These are phyloP conservation scores for Blastomussa wellsi DNA, from an alignment of 92 coral and sea anemone genomes.

Conservation along the genomic window DNA sequence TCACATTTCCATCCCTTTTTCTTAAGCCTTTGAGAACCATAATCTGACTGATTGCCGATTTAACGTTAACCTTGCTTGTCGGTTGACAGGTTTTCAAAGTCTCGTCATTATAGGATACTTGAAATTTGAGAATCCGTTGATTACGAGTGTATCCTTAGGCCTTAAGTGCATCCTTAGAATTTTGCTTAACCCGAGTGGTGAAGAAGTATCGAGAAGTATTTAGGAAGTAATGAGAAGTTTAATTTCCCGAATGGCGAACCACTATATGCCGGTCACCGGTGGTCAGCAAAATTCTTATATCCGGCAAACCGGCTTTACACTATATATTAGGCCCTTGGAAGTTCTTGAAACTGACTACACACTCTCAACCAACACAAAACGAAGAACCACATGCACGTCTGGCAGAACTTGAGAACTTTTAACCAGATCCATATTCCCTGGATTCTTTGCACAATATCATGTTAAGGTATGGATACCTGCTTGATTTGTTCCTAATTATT, in stretches of 20 bases:
- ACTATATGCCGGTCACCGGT: background rate
- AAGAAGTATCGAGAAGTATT: background rate
- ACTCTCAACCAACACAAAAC: background rate
- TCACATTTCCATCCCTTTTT: background rate
- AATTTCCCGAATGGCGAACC: slow-evolving; percentile 19
- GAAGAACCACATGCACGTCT: background rate
- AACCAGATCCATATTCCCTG: background rate
- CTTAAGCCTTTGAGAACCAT: background rate
- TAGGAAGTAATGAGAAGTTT: slow-evolving; percentile 4
- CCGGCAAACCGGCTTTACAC: background rate
- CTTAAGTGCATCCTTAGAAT: too few species aligned
- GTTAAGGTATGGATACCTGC: background rate
- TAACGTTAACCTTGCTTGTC: background rate
- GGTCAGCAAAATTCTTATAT: background rate
- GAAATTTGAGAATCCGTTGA: background rate
- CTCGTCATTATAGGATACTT: background rate
- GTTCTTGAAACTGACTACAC: background rate
- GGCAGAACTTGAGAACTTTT: background rate
- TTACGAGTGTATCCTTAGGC: too few species aligned
- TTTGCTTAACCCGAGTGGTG: background rate
- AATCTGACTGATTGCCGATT: background rate
- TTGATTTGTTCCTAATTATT: background rate
- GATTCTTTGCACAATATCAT: background rate
- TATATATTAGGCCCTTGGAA: background rate
- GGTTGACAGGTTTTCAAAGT: background rate